Evolutionary conservation across 2,797 vertebrate genomes (phyloP), one percentile per base, ranked within the genome.

Genomic region (Fistularia tabacaria): DNA sequence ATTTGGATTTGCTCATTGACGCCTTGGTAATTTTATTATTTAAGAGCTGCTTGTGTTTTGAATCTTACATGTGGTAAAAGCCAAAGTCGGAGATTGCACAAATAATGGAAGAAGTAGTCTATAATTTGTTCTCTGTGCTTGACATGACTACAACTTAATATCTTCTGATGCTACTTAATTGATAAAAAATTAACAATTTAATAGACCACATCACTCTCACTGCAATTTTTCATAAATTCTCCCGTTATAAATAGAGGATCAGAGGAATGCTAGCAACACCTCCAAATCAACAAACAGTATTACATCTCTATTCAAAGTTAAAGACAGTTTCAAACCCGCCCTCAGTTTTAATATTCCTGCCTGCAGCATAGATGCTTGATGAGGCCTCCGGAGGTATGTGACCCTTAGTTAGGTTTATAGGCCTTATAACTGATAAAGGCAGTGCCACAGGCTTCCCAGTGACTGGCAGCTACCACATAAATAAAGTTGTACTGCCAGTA

Each of bases 321-420:
- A 54, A 56, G 49, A 37, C 6, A 3, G 11, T 45, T 54, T 62
- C 25, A 25, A 25, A 25, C 47, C 57, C 51, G 66, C 62, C 70
- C 54, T 66, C 11, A 45, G 43, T 38, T 46, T n/a, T 39, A 14
- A 8, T 38, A 14, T 42, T 65, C 60, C 80, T 63, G 62, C 76
- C 77, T 72, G 60, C 60, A 80, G 71, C 78, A 71, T 10, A 54
- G 56, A 66, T 40, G 54, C 53, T 51, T 10, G 13, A 48, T 50
- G 58, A 74, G 74, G 75, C 73, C 72, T 76, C 70, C 54, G 60
- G 73, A 84, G 81, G 58, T 66, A 79, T 71, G 67, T 69, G 79
- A 77, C 80, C 79, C 74, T 81, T 66, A 62, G 73, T 71, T 75
- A 78, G 72, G 65, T 85, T 79, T 79, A 80, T 45, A 71, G 68